Percentiles rank a stretch among this genome's conserved stretches.
Conservation (phyloP, 2,888 invertebrate species). For the Lepidonotus clava region DNA sequence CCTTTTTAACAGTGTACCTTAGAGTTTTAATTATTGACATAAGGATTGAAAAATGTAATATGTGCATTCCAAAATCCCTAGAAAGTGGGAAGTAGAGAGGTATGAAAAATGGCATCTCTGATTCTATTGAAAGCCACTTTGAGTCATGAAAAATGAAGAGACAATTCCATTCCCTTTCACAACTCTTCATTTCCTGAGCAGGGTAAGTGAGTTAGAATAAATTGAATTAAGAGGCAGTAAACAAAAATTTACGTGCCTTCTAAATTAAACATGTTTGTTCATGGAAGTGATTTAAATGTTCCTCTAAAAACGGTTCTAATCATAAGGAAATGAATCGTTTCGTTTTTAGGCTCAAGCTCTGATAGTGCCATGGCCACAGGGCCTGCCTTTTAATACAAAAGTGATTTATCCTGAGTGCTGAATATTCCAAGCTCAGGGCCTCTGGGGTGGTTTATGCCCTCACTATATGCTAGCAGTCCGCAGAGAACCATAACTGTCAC, state of each 20-base stretch:
- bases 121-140: too few species aligned
- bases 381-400: slow-evolving; percentile 6
- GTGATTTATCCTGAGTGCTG: not conserved
- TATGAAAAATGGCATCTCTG: too few species aligned
- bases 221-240: slow-evolving; percentile 8
- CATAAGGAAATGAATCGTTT: slow-evolving; percentile 2
- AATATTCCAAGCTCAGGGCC: not conserved
- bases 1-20: too few species aligned
- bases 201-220: too few species aligned
- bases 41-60: too few species aligned
- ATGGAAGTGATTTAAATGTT: not conserved
- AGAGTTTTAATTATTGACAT: too few species aligned
- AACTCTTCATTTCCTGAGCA: not conserved
- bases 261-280: not conserved
- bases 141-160: too few species aligned
- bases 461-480: slow-evolving; percentile 15
- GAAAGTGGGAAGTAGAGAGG: too few species aligned
- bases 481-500: slow-evolving; percentile 34
- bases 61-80: too few species aligned
- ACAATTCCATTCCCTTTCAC: too few species aligned
- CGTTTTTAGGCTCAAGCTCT: not conserved
- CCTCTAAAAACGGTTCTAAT: not conserved
- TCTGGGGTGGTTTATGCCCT: slow-evolving; percentile 26
- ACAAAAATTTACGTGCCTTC: not conserved
- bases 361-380: not conserved